Base-by-base conservation (phyloP, 2,113 vertebrate genomes). In the Cygnus atratus region DNA sequence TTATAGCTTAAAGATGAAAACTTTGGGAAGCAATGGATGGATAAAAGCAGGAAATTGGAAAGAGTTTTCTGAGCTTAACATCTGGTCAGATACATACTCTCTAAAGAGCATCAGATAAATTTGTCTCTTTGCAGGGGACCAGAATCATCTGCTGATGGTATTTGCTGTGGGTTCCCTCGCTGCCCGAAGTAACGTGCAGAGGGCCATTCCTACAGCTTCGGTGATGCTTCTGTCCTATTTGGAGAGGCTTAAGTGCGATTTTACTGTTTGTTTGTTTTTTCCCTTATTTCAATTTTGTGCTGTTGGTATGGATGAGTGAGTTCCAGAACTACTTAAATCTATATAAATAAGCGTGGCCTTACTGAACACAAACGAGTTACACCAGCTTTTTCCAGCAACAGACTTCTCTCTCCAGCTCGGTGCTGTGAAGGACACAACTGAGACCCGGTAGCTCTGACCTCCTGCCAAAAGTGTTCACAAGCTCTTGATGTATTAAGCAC, bases 281-380 rank as follows among this genome's bases (percentile, higher is more conserved):
- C 31, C 10, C 13, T 72, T 50, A 17, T 55, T 89, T 81, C 35
- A 52, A 17, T 21, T 11, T 65, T 2, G 1, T 48, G 59, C 5
- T 61, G 8, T 10, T 70, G 43, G 9, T 52, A 20, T 15, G 41
- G 55, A 26, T 37, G 48, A 55, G 20, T 4, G 28, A 85, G 43
- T 6, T 71, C 31, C 62, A 48, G 43, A 75, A 35, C 17, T 25
- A 18, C 6, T 21, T 4, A 39, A 54, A 55, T 54, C 13, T 37
- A 11, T 68, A 13, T 50, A 24, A 58, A 6, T 13, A 35, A 29
- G 7, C 3, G 5, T 10, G 63, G 24, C 37, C 29, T 55, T 9
- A 0, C 26, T 0, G 1, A 50, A 9, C 37, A 72, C 21, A 62
- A 18, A 57, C 10, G 46, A 41, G 10, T n/a, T 29, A 22, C 21